phyloP scores from a whole-genome alignment of 1,140 invertebrate species.

The Epicauta chinensis region DNA sequence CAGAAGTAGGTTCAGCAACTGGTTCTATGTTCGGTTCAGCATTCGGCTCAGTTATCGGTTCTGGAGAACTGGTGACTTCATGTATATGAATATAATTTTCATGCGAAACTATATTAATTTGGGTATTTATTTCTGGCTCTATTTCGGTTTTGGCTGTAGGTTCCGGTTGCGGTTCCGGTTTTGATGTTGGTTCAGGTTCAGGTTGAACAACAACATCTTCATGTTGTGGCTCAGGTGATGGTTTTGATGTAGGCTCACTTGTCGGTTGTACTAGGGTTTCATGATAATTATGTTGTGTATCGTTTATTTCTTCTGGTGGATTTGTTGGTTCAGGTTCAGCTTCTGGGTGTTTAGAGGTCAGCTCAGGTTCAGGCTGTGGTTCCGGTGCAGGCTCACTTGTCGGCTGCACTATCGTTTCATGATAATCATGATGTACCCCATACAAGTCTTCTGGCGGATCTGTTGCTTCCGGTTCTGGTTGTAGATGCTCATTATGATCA shows the following conservation, averaged over 20 bases:
- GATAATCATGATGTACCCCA: slow-evolving; percentile 33
- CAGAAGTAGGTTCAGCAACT: slow-evolving; percentile 16
- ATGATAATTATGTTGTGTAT: slow-evolving; percentile 32
- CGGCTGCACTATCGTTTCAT: slow-evolving; percentile 27
- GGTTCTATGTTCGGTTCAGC: slow-evolving; percentile 25
- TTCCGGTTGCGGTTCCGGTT: slow-evolving; percentile 33
- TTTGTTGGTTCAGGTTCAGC: slow-evolving; percentile 31
- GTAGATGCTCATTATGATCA: slow-evolving; percentile 27
- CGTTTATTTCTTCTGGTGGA: slow-evolving; percentile 16
- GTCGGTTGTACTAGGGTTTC: slow-evolving; percentile 26
- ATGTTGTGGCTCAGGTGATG: too few species aligned
- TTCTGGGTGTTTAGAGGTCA: slow-evolving; percentile 31
- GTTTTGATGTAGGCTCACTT: slow-evolving; percentile 35
- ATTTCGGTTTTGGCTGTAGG: slow-evolving; percentile 14
- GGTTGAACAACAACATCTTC: too few species aligned
- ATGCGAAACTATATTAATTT: slow-evolving; percentile 25
- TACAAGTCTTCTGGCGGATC: slow-evolving; percentile 5
- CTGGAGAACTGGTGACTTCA: slow-evolving; percentile 1
- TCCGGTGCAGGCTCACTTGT: slow-evolving; percentile 34
- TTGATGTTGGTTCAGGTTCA: slow-evolving; percentile 22
- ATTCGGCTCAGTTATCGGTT: slow-evolving; percentile 19
- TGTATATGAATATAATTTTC: slow-evolving; percentile 2
- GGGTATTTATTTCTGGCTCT: slow-evolving; percentile 31
- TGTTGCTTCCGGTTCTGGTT: slow-evolving; percentile 29
- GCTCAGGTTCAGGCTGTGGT: slow-evolving; percentile 24